These are phyloP conservation scores for Lasioglossum malachurum DNA, from an alignment of 2,888 invertebrate species.

Conservation along the genomic window DNA sequence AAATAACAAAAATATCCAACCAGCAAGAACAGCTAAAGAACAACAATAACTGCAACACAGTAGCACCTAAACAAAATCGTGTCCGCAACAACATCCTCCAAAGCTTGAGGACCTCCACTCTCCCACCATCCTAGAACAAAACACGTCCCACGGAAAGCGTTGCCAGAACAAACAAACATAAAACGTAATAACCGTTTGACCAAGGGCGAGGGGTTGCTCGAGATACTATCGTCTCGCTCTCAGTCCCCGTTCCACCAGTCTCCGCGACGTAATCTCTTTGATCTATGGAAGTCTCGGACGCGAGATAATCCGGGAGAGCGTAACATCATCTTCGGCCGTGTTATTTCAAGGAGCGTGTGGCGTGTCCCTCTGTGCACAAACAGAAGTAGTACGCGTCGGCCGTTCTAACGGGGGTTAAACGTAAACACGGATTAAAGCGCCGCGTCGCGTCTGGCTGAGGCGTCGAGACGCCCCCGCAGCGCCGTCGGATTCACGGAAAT, in stretches of 20 bases:
- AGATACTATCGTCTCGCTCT: background rate
- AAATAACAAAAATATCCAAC: too few relatives aligned
- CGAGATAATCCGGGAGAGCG: background rate
- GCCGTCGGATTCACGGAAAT: slow-evolving; percentile 12
- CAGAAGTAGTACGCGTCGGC: slow-evolving; percentile 32
- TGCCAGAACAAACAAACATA: background rate
- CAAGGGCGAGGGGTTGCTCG: background rate
- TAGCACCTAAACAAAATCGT: too few relatives aligned
- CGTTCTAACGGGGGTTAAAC: slow-evolving; percentile 57
- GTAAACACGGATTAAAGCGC: slow-evolving; percentile 64
- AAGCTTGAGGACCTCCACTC: too few relatives aligned
- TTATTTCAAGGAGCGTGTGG: slow-evolving; percentile 22
- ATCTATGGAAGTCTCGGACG: background rate
- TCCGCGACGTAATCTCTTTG: background rate
- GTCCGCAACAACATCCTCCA: too few relatives aligned
- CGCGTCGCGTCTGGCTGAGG: slow-evolving; percentile 17
- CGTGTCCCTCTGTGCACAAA: slow-evolving; percentile 25
- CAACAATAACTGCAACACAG: too few relatives aligned
- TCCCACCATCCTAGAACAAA: background rate
- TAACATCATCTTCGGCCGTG: slow-evolving; percentile 17
- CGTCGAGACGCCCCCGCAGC: background rate
- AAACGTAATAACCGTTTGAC: background rate
- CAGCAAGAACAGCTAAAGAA: too few relatives aligned
- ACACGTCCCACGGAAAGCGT: background rate
- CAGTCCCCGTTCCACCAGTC: background rate